A percentile compares a stretch with the other conserved stretches of the same genome.
phyloP scores from a whole-genome alignment of 2,888 invertebrate genomes.

The Lepidochrysops patricia region DNA sequence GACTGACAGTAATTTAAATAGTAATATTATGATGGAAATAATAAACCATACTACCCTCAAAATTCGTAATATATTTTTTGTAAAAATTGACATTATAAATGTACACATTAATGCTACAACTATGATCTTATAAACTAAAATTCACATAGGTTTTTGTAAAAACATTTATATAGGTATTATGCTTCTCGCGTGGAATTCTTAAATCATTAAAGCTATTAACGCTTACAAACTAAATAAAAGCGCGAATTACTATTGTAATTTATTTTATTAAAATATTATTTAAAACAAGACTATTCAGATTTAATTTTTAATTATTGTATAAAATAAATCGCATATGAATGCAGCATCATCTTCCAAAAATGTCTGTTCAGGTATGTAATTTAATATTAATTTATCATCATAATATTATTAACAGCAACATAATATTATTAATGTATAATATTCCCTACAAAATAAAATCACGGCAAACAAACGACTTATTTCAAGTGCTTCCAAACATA shows the following conservation, averaged over 20 bases:
- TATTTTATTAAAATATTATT: background rate
- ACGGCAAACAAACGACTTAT: background rate
- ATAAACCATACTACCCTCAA: background rate
- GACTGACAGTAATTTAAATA: too few species aligned
- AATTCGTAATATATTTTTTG: constrained; percentile 1
- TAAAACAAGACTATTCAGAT: background rate
- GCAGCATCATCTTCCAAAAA: background rate
- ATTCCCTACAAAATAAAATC: background rate
- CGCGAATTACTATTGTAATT: constrained; percentile 8
- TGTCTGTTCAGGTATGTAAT: background rate
- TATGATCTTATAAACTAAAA: background rate
- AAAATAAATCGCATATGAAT: background rate
- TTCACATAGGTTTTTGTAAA: background rate
- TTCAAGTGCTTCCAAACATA: background rate
- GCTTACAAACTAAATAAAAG: constrained; percentile 10
- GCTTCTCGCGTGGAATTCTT: constrained; percentile 3
- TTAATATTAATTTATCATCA: background rate
- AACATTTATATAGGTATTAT: constrained; percentile 4
- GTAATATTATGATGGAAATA: background rate
- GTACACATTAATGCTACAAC: background rate
- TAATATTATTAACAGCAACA: background rate
- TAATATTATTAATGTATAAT: too few species aligned
- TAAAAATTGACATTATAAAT: background rate
- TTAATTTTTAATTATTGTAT: background rate
- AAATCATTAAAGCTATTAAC: constrained; percentile 9